phyloP scores from a whole-genome alignment of 2,797 vertebrate species.

The Hoplostethus atlanticus region DNA sequence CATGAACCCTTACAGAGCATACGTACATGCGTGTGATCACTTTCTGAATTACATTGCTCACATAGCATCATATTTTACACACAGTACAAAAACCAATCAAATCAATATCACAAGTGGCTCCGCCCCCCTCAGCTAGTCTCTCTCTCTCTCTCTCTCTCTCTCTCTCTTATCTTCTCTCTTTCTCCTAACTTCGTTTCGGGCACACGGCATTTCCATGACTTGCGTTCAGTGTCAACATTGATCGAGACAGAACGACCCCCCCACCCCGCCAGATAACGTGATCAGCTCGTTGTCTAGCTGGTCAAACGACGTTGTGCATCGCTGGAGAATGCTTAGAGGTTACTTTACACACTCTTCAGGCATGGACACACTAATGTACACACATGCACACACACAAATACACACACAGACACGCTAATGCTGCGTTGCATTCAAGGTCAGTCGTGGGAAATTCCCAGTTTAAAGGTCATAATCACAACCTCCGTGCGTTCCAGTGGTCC shows the following conservation, averaged over 20 bases:
- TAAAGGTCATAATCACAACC: no score
- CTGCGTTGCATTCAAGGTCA: slow-evolving; percentile 6
- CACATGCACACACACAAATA: neutral
- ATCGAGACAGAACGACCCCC: no score
- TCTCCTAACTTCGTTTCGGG: neutral
- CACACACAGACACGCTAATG: neutral
- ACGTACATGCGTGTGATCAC: neutral
- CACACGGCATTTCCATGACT: no score
- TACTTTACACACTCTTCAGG: neutral
- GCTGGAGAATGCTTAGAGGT: neutral
- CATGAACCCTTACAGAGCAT: neutral
- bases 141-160: no score
- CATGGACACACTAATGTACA: neutral
- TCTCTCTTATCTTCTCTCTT: neutral
- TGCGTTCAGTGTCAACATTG: no score
- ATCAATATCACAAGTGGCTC: neutral
- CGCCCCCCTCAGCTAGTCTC: no score
- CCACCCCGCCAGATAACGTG: neutral
- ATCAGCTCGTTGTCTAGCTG: neutral
- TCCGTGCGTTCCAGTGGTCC: no score
- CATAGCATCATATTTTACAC: neutral
- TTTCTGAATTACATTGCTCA: neutral
- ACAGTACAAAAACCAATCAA: neutral
- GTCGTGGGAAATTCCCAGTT: slow-evolving; percentile 16
- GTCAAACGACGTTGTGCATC: slow-evolving; percentile 4